Percentiles rank a stretch among this genome's conserved stretches.
Conservation (phyloP, 1,140 invertebrate species). For the Polypedilum pembai region DNA sequence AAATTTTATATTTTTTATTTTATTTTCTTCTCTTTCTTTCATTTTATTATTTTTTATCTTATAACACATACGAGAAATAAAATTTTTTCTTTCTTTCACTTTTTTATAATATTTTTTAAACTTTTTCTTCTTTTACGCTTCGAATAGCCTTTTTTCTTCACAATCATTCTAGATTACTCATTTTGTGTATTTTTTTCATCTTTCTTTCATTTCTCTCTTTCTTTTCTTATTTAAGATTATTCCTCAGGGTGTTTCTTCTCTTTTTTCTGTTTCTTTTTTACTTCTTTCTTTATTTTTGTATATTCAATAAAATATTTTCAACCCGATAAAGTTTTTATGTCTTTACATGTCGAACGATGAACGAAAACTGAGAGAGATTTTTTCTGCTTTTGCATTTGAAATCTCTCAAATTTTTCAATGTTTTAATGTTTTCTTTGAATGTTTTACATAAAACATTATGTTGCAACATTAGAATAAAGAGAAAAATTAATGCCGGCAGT, state of each 20-base stretch:
- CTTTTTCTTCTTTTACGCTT: slow-evolving; percentile 7
- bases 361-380: neutral
- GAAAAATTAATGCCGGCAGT: neutral
- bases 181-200: slow-evolving; percentile 19
- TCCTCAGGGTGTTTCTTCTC: slow-evolving; percentile 10
- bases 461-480: neutral
- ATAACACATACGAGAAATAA: neutral
- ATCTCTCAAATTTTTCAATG: neutral
- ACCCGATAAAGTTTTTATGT: neutral
- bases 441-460: neutral
- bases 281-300: no score
- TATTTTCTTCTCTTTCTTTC: neutral
- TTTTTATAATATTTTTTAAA: neutral
- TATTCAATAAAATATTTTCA: neutral
- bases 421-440: neutral
- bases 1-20: neutral
- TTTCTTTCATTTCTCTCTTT: neutral
- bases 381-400: neutral
- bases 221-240: slow-evolving; percentile 13
- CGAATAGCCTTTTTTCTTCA: neutral
- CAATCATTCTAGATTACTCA: slow-evolving; percentile 18
- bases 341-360: neutral
- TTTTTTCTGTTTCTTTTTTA: neutral
- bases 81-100: neutral
- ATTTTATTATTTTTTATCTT: neutral